A percentile compares a stretch with the other conserved stretches of the same genome.
Evolutionary conservation across 1,140 invertebrate genomes (phyloP).

Genomic region (Zaprionus kolodkinae): DNA sequence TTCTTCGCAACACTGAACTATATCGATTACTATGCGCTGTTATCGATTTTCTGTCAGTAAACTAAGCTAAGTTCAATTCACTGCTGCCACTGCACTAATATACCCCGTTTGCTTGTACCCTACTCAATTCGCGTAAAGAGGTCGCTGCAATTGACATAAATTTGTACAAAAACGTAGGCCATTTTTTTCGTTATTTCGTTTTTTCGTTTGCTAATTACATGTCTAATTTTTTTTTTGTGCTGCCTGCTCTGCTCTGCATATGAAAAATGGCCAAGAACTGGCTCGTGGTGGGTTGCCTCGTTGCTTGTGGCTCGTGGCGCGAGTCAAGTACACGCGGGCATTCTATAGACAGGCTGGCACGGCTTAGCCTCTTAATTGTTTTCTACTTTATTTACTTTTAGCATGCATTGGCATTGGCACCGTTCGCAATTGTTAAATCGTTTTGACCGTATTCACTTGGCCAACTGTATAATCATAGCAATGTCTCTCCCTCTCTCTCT

Average conservation of each 20-base stretch:
- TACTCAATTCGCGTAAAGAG: neutral
- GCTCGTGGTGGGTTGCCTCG: conserved; percentile 20
- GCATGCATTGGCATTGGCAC: conserved; percentile 70
- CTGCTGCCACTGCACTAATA: neutral
- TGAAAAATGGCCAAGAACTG: conserved; percentile 51
- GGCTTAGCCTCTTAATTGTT: conserved; percentile 50
- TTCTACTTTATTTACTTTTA: conserved; percentile 60
- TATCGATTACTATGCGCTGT: too few species aligned
- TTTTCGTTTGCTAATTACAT: conserved; percentile 41
- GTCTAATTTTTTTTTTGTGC: neutral
- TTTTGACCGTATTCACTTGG: conserved; percentile 54
- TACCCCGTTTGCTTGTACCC: neutral
- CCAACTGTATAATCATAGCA: conserved; percentile 23
- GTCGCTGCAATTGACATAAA: conserved; percentile 47
- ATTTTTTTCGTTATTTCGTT: neutral
- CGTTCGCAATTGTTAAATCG: conserved; percentile 74
- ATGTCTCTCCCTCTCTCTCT: conserved; percentile 19
- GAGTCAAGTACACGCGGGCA: conserved; percentile 40
- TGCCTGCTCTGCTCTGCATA: conserved; percentile 29
- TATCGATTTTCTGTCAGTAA: too few species aligned
- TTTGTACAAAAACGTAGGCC: conserved; percentile 17
- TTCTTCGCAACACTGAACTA: too few species aligned
- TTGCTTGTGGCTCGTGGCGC: conserved; percentile 33
- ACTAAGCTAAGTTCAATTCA: too few species aligned
- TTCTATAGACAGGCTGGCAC: conserved; percentile 22